phyloP scores from a whole-genome alignment of 2,797 vertebrate species.

The Hyperoplus lanceolatus region DNA sequence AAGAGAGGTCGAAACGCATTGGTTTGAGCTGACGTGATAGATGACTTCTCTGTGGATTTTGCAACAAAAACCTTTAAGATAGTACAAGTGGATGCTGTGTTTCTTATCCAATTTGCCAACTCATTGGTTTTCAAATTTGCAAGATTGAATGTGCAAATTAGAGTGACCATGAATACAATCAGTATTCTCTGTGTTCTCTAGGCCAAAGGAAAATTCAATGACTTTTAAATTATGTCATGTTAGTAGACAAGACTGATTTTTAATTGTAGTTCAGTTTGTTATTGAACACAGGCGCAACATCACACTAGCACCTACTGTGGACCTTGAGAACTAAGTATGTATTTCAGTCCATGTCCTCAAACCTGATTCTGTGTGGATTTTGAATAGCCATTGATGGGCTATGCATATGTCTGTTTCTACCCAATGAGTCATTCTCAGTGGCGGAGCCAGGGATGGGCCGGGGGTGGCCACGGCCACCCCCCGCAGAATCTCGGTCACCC shows the following conservation, averaged over 20 bases:
- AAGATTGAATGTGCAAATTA: slow-evolving; percentile 40
- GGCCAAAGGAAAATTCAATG: neutral
- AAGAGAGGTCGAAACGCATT: slow-evolving; percentile 16
- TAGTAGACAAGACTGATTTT: neutral
- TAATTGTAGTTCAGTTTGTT: neutral
- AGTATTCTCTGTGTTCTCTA: slow-evolving; percentile 4
- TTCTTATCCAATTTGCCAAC: slow-evolving; percentile 46
- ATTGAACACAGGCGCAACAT: neutral
- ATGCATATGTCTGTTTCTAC: neutral
- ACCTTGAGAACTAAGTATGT: neutral
- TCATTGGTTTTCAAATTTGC: slow-evolving; percentile 49
- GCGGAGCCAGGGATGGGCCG: no score
- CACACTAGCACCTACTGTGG: neutral
- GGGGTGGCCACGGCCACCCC: no score
- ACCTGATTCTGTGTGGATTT: neutral
- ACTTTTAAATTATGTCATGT: slow-evolving; percentile 13
- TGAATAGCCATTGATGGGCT: slow-evolving; percentile 3
- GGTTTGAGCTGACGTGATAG: slow-evolving; percentile 32
- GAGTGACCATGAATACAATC: slow-evolving; percentile 23
- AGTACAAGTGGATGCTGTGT: slow-evolving; percentile 25
- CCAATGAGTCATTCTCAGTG: neutral
- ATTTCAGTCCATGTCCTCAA: neutral
- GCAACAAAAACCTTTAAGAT: slow-evolving; percentile 35
- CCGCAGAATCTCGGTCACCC: no score
- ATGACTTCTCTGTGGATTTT: slow-evolving; percentile 29